Evolutionary conservation across 2,797 vertebrate genomes (phyloP).

Genomic region (Characodon lateralis): DNA sequence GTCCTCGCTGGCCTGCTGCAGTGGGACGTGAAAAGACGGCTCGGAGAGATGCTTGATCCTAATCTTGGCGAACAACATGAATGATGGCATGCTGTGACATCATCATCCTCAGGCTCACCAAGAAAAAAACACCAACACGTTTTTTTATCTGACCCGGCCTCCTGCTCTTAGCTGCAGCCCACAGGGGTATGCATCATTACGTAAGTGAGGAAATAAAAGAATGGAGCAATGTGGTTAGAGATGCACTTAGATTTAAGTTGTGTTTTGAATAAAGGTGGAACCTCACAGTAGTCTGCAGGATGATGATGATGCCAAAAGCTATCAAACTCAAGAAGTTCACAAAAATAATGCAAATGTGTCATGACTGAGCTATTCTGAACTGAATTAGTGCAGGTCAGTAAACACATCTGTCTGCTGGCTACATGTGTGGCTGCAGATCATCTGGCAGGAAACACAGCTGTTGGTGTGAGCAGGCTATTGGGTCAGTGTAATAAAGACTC

Average conservation of each 20-base stretch:
- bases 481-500: not conserved
- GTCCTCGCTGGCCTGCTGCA: slow-evolving; percentile 13
- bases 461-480: not conserved
- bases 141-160: slow-evolving; percentile 23
- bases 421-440: not conserved
- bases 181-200: slow-evolving; percentile 17
- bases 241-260: not conserved
- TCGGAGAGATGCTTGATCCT: slow-evolving; percentile 50
- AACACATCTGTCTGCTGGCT: not conserved
- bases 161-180: slow-evolving; percentile 23
- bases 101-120: slow-evolving; percentile 33
- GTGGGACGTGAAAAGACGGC: slow-evolving; percentile 17
- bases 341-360: not conserved
- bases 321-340: not conserved
- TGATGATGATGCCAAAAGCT: not conserved
- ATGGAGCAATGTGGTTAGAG: not conserved
- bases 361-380: not conserved
- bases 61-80: slow-evolving; percentile 43
- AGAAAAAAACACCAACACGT: slow-evolving; percentile 24
- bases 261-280: not conserved
- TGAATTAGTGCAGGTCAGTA: not conserved
- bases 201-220: not conserved
- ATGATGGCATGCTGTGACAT: slow-evolving; percentile 48
- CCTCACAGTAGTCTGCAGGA: not conserved
- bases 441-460: not conserved